These are phyloP conservation scores for Bradynema listronoti DNA, from an alignment of 1,140 invertebrate species.

Conservation along the genomic window DNA sequence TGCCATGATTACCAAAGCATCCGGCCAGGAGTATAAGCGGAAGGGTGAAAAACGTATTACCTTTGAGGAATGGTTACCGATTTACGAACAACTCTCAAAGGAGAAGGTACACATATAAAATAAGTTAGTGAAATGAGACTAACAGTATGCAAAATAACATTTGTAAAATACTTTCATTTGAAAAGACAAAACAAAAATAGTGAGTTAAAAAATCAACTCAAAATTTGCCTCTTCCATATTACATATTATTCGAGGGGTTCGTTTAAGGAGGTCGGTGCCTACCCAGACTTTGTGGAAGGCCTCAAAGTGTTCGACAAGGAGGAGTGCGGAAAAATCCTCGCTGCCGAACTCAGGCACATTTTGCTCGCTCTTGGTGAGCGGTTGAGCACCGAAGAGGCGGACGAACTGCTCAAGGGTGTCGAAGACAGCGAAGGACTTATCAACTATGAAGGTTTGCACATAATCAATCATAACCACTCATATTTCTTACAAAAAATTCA, in stretches of 20 bases:
- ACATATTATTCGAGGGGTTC: conserved; percentile 2
- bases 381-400: conserved; percentile 51
- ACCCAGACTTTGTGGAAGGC: conserved; percentile 97
- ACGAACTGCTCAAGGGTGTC: conserved; percentile 56
- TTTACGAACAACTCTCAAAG: conserved; percentile 88
- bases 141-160: too few species aligned
- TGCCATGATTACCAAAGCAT: conserved; percentile 53
- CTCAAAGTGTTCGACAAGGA: conserved; percentile 86
- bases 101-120: too few species aligned
- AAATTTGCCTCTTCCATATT: not conserved
- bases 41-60: conserved; percentile 69
- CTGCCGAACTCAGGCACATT: conserved; percentile 90
- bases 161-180: too few species aligned
- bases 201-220: not conserved
- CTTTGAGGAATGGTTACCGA: conserved; percentile 94
- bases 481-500: not conserved
- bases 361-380: conserved; percentile 73
- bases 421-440: conserved; percentile 56
- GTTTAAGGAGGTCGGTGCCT: conserved; percentile 70
- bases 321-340: conserved; percentile 91
- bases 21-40: conserved; percentile 56
- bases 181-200: not conserved
- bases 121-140: too few species aligned
- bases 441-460: conserved; percentile 52
- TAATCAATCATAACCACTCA: not conserved